Percentiles rank a stretch among this genome's conserved stretches.
Evolutionary conservation across 1,140 invertebrate genomes (phyloP).

Genomic region (Belonocnema kinseyi): DNA sequence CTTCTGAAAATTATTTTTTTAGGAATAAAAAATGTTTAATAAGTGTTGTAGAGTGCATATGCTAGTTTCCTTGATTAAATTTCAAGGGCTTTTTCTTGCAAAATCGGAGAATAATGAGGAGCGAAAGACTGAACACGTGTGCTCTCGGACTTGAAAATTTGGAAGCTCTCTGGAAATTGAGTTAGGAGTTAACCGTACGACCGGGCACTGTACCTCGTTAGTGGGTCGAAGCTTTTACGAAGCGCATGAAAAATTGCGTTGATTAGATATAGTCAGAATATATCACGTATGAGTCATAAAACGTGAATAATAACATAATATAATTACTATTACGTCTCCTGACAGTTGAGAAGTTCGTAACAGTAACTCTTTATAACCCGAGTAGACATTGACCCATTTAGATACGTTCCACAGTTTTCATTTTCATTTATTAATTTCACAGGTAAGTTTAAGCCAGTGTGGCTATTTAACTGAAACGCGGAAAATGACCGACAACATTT

Average conservation of each 20-base stretch:
- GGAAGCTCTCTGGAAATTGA: conserved; percentile 27
- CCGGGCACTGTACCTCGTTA: conserved; percentile 34
- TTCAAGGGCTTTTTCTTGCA: neutral
- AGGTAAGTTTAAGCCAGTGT: no score
- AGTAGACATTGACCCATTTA: no score
- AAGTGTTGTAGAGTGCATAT: no score
- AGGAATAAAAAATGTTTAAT: no score
- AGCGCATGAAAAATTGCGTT: conserved; percentile 26
- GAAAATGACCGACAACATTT: no score
- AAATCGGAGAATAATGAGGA: neutral
- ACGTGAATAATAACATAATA: conserved; percentile 18
- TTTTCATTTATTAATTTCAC: no score
- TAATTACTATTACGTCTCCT: neutral
- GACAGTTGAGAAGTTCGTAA: neutral
- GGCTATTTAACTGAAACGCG: no score
- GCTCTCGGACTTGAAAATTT: conserved; percentile 17
- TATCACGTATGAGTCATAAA: conserved; percentile 23
- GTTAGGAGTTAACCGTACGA: conserved; percentile 35
- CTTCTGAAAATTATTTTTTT: no score
- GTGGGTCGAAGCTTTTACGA: conserved; percentile 11
- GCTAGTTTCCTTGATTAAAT: neutral
- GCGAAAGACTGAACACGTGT: conserved; percentile 23
- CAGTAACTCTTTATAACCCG: neutral
- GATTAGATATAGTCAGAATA: conserved; percentile 34
- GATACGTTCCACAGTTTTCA: no score